phyloP scores from a whole-genome alignment of 2,113 vertebrate genomes.

The Neodontobutis hainanensis region DNA sequence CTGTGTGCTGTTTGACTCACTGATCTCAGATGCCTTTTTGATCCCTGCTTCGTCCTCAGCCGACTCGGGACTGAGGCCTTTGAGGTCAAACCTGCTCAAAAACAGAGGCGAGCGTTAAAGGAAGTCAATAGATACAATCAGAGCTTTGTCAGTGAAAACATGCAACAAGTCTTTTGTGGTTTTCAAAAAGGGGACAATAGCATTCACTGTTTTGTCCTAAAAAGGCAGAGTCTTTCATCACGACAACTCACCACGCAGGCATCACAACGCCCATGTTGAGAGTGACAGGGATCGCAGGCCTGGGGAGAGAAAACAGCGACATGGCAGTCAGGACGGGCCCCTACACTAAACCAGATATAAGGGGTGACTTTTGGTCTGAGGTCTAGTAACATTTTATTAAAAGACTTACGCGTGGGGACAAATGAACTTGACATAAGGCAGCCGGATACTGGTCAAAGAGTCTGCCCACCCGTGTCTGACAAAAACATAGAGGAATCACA shows the following conservation, averaged over 20 bases:
- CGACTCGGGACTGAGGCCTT: constrained; percentile 89
- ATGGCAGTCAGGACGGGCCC: neutral
- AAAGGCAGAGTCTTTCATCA: constrained; percentile 25
- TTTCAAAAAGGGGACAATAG: constrained; percentile 50
- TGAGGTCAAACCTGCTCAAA: constrained; percentile 91
- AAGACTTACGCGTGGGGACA: constrained; percentile 96
- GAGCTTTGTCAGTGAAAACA: constrained; percentile 37
- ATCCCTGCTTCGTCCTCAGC: constrained; percentile 95
- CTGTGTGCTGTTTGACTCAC: constrained; percentile 76
- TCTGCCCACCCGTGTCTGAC: constrained; percentile 95
- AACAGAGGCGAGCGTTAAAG: constrained; percentile 14
- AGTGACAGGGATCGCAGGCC: constrained; percentile 92
- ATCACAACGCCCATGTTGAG: constrained; percentile 94
- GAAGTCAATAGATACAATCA: constrained; percentile 42
- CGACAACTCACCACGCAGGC: constrained; percentile 91
- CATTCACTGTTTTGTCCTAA: constrained; percentile 36
- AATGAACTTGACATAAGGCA: constrained; percentile 95
- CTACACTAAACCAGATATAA: no score
- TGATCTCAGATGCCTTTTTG: constrained; percentile 94
- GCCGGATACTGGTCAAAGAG: constrained; percentile 85
- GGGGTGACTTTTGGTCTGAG: no score
- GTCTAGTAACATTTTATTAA: neutral
- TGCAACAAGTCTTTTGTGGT: constrained; percentile 32
- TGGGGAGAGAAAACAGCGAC: constrained; percentile 49
- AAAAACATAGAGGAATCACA: constrained; percentile 35